Evolutionary conservation across 2,113 vertebrate species (phyloP), one percentile per base, ranked within the genome.

Genomic region (Calyptomena viridis): DNA sequence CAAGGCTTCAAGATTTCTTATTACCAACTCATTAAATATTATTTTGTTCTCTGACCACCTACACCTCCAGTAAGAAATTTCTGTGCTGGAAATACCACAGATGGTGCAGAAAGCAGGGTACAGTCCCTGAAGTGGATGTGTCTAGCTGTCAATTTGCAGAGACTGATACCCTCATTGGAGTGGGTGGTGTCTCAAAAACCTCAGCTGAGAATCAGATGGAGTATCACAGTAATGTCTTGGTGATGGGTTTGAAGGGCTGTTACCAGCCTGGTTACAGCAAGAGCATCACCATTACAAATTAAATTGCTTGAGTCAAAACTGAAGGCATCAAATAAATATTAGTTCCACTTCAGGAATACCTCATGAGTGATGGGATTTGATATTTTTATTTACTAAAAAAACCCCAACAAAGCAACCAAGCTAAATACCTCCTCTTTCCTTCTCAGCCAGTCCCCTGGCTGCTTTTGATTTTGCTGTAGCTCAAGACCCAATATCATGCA

Each of bases 121-220:
- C 24, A 15, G 35, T 40, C 83, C 33, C 83, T 78, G 72, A 75
- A 72, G 79, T 68, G 72, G n/a, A 49, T 81, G 17, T 49, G 28
- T 74, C 53, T 62, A 33, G 42, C 63, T 88, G 28, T 88, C 47
- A 56, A 12, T 81, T 83, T 88, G 40, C 25, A 40, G 71, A 80
- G 47, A 25, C 31, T 27, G 64, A 74, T 81, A 72, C 14, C 47
- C 40, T 3, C 23, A 7, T 27, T 30, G n/a, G 50, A 89, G 78
- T 76, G 25, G 47, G 55, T 53, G 75, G 27, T 58, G 50, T 87
- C 35, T 81, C 52, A 53, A 81, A 90, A 93, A n/a, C 25, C 52
- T 77, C 69, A 81, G 28, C 64, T 84, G 84, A 66, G 87, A 85
- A 85, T 83, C 87, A 95, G 84, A 58, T 92, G 60, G 42, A 78